phyloP scores from a whole-genome alignment of 2,113 vertebrate species.

The Formicarius rufipectus region DNA sequence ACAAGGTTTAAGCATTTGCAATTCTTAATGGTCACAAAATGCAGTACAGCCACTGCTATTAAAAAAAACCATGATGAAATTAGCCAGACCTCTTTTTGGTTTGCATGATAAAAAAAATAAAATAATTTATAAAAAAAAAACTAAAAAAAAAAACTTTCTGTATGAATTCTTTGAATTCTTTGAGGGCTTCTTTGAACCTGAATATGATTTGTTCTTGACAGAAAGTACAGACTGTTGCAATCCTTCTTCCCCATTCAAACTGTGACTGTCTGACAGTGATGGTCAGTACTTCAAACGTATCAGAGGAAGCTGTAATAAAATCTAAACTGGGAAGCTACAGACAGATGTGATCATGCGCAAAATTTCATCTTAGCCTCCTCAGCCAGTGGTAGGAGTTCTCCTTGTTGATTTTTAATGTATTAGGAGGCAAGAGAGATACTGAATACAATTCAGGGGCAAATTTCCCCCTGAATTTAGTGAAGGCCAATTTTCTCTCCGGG shows the following conservation, averaged over 20 bases:
- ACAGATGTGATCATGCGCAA: rapidly evolving
- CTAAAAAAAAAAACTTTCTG: not conserved
- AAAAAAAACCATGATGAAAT: not conserved
- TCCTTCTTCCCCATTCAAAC: not conserved
- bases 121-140: not conserved
- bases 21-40: not conserved
- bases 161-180: too few species aligned
- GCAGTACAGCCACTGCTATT: not conserved
- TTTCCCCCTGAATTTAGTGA: not conserved
- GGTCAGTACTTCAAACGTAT: not conserved
- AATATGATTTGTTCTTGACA: not conserved
- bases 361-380: not conserved
- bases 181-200: not conserved
- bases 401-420: not conserved
- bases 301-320: not conserved
- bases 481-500: not conserved
- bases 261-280: not conserved
- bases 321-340: not conserved
- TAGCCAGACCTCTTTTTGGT: not conserved
- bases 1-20: not conserved
- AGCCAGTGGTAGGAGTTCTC: not conserved
- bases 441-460: not conserved
- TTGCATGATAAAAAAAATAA: not conserved
- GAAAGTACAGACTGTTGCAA: not conserved
- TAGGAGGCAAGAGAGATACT: not conserved